Evolutionary conservation across 2,888 invertebrate species (phyloP).

Genomic region (Syritta pipiens): DNA sequence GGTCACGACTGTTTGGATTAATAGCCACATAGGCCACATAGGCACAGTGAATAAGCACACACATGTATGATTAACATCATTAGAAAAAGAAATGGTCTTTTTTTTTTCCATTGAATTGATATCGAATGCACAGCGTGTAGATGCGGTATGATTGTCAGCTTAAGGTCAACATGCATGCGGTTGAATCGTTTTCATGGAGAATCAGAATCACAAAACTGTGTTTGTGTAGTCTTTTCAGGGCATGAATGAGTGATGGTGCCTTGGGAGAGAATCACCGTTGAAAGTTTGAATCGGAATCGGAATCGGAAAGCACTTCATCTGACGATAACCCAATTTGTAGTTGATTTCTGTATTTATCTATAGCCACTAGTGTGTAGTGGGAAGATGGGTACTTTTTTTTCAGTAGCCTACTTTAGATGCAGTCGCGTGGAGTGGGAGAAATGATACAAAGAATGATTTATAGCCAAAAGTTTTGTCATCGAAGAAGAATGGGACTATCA

Average conservation of each 20-base stretch:
- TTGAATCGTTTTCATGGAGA: slow-evolving; percentile 19
- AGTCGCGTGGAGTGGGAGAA: too few relatives aligned
- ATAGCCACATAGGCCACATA: slow-evolving; percentile 11
- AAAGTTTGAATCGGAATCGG: slow-evolving; percentile 10
- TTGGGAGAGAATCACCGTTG: slow-evolving; percentile 6
- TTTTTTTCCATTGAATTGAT: slow-evolving; percentile 2
- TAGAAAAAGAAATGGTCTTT: slow-evolving; percentile 15
- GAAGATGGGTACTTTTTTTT: too few relatives aligned
- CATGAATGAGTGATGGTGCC: not conserved
- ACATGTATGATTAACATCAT: slow-evolving; percentile 43
- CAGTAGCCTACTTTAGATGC: too few relatives aligned
- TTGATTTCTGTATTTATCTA: not conserved
- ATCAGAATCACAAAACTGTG: slow-evolving; percentile 24
- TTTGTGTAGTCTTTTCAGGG: slow-evolving; percentile 12
- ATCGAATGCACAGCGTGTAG: not conserved
- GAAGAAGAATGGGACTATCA: too few relatives aligned
- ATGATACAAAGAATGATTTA: too few relatives aligned
- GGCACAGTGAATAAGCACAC: not conserved
- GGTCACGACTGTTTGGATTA: slow-evolving; percentile 55
- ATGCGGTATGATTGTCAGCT: slow-evolving; percentile 49
- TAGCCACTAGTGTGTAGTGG: too few relatives aligned
- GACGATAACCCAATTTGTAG: slow-evolving; percentile 26
- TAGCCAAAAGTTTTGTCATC: too few relatives aligned
- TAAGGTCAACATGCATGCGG: slow-evolving; percentile 17
- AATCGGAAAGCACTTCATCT: not conserved